A percentile compares a stretch with the other conserved stretches of the same genome.
phyloP scores from a whole-genome alignment of 2,113 vertebrate genomes.

The Callionymus lyra region DNA sequence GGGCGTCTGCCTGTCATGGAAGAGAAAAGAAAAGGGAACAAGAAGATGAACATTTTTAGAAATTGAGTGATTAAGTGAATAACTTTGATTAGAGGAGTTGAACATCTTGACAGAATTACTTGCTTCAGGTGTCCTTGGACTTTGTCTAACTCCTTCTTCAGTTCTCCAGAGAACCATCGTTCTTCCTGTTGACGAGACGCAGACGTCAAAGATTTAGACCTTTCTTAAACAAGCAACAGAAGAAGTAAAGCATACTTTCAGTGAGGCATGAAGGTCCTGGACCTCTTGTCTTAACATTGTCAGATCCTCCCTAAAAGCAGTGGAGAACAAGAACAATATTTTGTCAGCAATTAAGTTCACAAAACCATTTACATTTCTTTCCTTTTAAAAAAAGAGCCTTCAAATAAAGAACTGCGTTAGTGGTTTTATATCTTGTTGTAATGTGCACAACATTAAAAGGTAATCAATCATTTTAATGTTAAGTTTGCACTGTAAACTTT shows the following conservation, averaged over 20 bases:
- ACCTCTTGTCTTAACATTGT: slow-evolving; percentile 86
- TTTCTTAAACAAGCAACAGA: background rate
- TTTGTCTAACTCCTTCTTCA: slow-evolving; percentile 98
- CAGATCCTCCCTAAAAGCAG: slow-evolving; percentile 76
- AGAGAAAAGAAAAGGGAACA: slow-evolving; percentile 49
- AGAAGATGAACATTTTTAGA: slow-evolving; percentile 12
- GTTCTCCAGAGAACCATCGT: slow-evolving; percentile 93
- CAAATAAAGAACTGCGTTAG: too few species aligned
- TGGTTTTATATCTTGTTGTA: too few species aligned
- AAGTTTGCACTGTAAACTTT: too few species aligned
- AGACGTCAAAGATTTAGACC: slow-evolving; percentile 1
- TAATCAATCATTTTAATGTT: too few species aligned
- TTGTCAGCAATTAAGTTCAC: too few species aligned
- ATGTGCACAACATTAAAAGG: too few species aligned
- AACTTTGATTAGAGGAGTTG: slow-evolving; percentile 31
- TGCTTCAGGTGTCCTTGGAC: slow-evolving; percentile 94
- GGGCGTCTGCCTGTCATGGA: slow-evolving; percentile 76
- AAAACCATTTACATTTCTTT: too few species aligned
- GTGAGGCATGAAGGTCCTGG: slow-evolving; percentile 86
- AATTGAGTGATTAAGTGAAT: slow-evolving; percentile 16
- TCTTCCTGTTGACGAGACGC: slow-evolving; percentile 74
- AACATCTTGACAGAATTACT: slow-evolving; percentile 89
- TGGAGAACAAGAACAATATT: background rate
- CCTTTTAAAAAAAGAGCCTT: too few species aligned
- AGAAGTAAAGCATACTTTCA: slow-evolving; percentile 74